These are phyloP conservation scores for Tridacna crocea DNA, from an alignment of 2,888 invertebrate species.

Conservation along the genomic window DNA sequence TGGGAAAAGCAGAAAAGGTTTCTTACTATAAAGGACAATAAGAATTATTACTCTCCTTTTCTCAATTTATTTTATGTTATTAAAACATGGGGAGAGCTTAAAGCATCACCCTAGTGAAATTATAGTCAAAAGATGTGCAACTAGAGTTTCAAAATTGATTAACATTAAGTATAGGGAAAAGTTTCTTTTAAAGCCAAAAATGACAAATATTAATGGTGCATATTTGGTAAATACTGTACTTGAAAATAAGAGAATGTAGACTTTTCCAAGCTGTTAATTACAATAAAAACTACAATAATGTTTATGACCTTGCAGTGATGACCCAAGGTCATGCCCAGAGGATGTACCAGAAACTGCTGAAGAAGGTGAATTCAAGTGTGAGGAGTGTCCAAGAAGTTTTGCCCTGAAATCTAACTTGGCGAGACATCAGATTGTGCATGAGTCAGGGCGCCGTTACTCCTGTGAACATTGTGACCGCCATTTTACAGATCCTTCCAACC, in stretches of 20 bases:
- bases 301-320: conserved; percentile 3
- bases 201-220: background rate
- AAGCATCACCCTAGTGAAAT: too few species aligned
- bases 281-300: background rate
- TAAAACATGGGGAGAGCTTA: too few species aligned
- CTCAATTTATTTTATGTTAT: too few species aligned
- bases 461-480: conserved; percentile 90
- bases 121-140: too few species aligned
- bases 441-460: conserved; percentile 89
- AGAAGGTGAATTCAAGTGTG: conserved; percentile 90
- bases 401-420: conserved; percentile 92
- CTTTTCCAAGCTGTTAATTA: background rate
- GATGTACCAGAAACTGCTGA: conserved; percentile 43
- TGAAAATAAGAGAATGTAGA: background rate
- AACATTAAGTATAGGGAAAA: background rate
- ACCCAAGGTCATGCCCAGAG: conserved; percentile 25
- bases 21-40: too few species aligned
- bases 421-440: conserved; percentile 88
- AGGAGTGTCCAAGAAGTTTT: conserved; percentile 93
- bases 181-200: background rate
- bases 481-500: conserved; percentile 97
- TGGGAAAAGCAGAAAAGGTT: too few species aligned
- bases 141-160: too few species aligned
- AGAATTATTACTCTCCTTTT: too few species aligned
- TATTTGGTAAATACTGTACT: background rate